Conservation (phyloP, 2,888 invertebrate genomes). For the Meteorus cinctellus region DNA sequence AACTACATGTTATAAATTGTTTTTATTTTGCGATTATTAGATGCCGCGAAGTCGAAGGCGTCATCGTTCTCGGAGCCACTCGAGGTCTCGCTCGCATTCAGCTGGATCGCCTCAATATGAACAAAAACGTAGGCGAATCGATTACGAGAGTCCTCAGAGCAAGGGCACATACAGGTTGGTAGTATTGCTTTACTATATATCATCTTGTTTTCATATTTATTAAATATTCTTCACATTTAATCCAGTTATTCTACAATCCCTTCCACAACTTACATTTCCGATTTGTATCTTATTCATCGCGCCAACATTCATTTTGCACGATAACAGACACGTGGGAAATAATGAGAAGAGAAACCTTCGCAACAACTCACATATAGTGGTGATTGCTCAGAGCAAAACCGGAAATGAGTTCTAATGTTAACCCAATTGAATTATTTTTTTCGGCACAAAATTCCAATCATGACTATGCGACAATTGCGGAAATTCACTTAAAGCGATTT, state of each 20-base stretch:
- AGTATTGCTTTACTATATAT: conserved; percentile 25
- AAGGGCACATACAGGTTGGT: conserved; percentile 80
- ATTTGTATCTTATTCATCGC: not conserved
- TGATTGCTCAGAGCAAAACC: not conserved
- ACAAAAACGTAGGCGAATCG: conserved; percentile 83
- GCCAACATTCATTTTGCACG: not conserved
- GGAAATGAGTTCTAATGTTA: conserved; percentile 5
- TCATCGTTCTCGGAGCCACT: conserved; percentile 82
- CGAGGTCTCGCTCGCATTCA: conserved; percentile 73
- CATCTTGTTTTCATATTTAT: conserved; percentile 3
- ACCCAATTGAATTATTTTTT: not conserved
- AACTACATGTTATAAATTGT: not conserved
- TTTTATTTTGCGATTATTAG: conserved; percentile 74
- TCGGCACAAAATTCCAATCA: not conserved
- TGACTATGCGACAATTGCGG: not conserved
- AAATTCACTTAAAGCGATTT: not conserved
- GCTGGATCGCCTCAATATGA: conserved; percentile 76
- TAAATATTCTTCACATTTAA: not conserved
- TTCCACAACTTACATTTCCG: not conserved
- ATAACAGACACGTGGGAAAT: conserved; percentile 10
- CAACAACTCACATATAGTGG: not conserved
- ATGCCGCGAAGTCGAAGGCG: conserved; percentile 90
- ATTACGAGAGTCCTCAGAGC: conserved; percentile 77
- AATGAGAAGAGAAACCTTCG: not conserved
- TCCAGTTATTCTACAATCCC: not conserved